phyloP scores from a whole-genome alignment of 1,140 invertebrate genomes.

The Trypoxylus dichotomus region DNA sequence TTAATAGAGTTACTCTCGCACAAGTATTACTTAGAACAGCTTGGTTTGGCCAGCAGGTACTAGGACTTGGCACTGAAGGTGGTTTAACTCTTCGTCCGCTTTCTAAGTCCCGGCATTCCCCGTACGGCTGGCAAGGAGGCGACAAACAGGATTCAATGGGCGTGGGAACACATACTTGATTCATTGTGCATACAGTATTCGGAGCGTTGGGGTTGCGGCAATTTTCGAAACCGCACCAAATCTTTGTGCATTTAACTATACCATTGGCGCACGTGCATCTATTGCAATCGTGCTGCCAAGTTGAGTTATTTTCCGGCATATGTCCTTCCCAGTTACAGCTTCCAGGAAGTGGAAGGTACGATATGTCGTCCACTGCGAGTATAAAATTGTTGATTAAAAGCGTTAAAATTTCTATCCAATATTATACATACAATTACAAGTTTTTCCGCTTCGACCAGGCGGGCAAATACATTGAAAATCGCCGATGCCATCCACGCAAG shows the following conservation, averaged over 20 bases:
- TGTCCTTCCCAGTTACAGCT: conserved; percentile 63
- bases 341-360: conserved; percentile 50
- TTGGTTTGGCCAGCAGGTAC: conserved; percentile 78
- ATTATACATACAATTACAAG: conserved; percentile 61
- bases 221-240: conserved; percentile 83
- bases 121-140: conserved; percentile 74
- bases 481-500: conserved; percentile 76
- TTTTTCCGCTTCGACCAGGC: conserved; percentile 69
- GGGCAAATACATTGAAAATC: conserved; percentile 82
- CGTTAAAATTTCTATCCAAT: neutral
- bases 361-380: conserved; percentile 53
- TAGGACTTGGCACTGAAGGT: conserved; percentile 71
- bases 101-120: conserved; percentile 77
- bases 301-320: conserved; percentile 62
- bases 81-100: conserved; percentile 74
- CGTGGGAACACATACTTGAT: conserved; percentile 76
- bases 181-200: conserved; percentile 58
- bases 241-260: conserved; percentile 76
- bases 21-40: conserved; percentile 70
- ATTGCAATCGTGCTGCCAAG: conserved; percentile 79
- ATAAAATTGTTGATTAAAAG: conserved; percentile 30
- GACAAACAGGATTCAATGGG: conserved; percentile 75
- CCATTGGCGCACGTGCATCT: conserved; percentile 76
- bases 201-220: conserved; percentile 61
- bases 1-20: conserved; percentile 71